Evolutionary conservation across 2,888 invertebrate genomes (phyloP).

Genomic region (Epistrophella euchroma): DNA sequence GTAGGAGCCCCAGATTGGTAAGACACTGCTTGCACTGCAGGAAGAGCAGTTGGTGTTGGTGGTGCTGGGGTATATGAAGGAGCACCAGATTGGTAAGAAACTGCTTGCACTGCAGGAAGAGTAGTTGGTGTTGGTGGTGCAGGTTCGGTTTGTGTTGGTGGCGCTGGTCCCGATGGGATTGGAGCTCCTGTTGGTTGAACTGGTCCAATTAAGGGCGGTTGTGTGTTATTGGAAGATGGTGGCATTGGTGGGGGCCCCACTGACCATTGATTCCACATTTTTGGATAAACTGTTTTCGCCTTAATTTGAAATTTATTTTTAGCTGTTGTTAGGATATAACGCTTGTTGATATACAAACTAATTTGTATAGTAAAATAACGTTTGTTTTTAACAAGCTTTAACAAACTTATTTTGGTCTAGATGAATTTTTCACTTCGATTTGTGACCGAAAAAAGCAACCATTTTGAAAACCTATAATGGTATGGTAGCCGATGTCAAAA

Average conservation of each 20-base stretch:
- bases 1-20: slow-evolving; percentile 54
- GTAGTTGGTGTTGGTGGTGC: slow-evolving; percentile 29
- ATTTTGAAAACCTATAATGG: slow-evolving; percentile 55
- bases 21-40: slow-evolving; percentile 15
- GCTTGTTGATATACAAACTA: not conserved
- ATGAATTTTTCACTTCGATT: slow-evolving; percentile 5
- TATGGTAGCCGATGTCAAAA: slow-evolving; percentile 33
- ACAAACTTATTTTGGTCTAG: not conserved
- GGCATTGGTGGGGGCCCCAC: slow-evolving; percentile 68
- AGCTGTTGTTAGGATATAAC: not conserved
- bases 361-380: not conserved
- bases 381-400: not conserved
- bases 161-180: slow-evolving; percentile 18
- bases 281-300: slow-evolving; percentile 16
- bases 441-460: slow-evolving; percentile 46
- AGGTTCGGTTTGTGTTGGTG: slow-evolving; percentile 25
- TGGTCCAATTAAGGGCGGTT: slow-evolving; percentile 77
- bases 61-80: slow-evolving; percentile 80
- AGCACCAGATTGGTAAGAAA: slow-evolving; percentile 32
- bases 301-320: not conserved
- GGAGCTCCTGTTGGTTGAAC: slow-evolving; percentile 43
- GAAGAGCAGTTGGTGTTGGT: slow-evolving; percentile 16
- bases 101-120: slow-evolving; percentile 13
- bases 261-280: slow-evolving; percentile 81
- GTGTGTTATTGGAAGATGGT: slow-evolving; percentile 35